Evolutionary conservation across 1,140 invertebrate genomes (phyloP), one percentile per base, ranked within the genome.

Genomic region (Lanistes nyassanus): DNA sequence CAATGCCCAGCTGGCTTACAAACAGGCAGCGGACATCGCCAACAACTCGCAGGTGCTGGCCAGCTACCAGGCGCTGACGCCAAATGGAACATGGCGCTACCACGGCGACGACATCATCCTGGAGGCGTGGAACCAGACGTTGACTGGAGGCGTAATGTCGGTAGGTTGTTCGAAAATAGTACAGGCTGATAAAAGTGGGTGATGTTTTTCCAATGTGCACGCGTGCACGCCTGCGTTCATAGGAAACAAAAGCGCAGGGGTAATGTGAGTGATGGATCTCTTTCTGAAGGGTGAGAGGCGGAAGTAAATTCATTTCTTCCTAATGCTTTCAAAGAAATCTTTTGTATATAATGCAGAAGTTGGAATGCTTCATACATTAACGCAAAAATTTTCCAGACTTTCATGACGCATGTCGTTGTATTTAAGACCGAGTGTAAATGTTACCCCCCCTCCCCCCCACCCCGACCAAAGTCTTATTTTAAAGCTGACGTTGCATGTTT

Each of bases 1-100:
- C 64, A 83, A 80, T 55, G 78, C 83, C 47, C 74, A 83, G 67
- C 69, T 83, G 26, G 82, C 80, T 37, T 83, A 80, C 56, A 76
- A 80, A 55, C 66, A 81, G 39, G 71, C 81, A 21, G 72, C 77
- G 21, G 37, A 42, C 3, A 60, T 68, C 56, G 71, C 77, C 56
- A 42, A 58, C n/a, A 76, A 76, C 74, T 19, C 64, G 2, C 26
- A 11, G 23, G 13, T 11, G 1, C 64, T 39, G 13, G 13, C 64
- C 0, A 37, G 55, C 16, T 34, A 71, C 11, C 19, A 29, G 7
- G 47, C 21, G 31, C 69, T 29, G 31, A 16, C 26, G 0, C n/a
- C 29, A 53, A 71, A 71, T 21, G 42, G 53, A 7, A 71, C 69
- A n/a, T 55, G 53, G 69, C 34, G 29, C 23, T 55, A 56, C 36